Base-by-base conservation (phyloP, 2,113 vertebrate species). In the Tyto alba region DNA sequence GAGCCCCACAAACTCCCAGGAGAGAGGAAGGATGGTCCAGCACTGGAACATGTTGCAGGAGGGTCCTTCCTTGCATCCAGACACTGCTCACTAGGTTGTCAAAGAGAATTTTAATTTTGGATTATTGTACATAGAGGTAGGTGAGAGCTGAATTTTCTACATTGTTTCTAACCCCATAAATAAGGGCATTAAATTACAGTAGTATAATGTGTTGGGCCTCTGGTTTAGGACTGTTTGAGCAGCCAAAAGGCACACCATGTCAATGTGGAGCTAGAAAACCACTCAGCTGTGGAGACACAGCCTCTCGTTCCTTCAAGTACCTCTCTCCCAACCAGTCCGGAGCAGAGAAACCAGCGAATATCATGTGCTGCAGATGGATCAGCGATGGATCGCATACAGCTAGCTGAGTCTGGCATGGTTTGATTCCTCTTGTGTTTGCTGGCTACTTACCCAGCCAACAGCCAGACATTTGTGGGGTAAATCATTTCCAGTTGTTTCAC, bases 401-500 rank as follows among this genome's bases (percentile, higher is more conserved):
- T 96, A 97, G 76, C 95, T 86, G 76, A 93, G 92, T 87, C 96
- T 97, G 95, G 95, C 95, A 96, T 95, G 91, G 77, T 91, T 81
- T 95, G 96, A 96, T 78, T 96, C 84, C 94, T 95, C 96, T 96
- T 68, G 72, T 89, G 87, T 82, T 96, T 92, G 90, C 96, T 97
- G 96, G 96, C 96, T 97, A 94, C 80, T 94, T 85, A 97, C 95
- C 91, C 95, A 95, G 96, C 85, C 89, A 95, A 95, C 95, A 96
- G 94, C 73, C 93, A 97, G 89, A 92, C 96, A 52, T 96, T 97
- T 96, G 87, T 93, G 96, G 96, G 95, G 95, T 96, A 95, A 96
- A 97, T 97, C 26, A 97, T 85, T 96, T 95, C 95, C 96, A 97
- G 92, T 96, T 97, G 96, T 95, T 96, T 95, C 95, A 95, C 96